Evolutionary conservation across 2,888 invertebrate species (phyloP).

Genomic region (Pheosia gnoma): DNA sequence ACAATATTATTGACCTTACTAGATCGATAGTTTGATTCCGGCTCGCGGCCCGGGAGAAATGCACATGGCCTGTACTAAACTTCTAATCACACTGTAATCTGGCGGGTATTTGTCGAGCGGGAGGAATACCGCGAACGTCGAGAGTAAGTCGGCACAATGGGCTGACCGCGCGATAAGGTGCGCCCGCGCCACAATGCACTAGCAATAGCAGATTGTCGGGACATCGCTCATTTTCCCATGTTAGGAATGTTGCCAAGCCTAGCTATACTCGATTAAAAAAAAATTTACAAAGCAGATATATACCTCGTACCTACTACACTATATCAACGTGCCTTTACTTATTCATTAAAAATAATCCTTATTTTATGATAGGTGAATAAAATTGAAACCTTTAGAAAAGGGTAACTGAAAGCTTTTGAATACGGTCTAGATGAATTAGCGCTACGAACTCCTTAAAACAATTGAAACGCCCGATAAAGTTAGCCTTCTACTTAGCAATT

Average conservation of each 20-base stretch:
- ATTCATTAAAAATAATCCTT: no score
- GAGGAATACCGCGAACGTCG: conserved; percentile 70
- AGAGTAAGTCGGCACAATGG: conserved; percentile 65
- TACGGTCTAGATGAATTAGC: conserved; percentile 41
- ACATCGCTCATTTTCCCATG: conserved; percentile 74
- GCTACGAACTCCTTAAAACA: conserved; percentile 52
- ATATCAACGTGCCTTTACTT: no score
- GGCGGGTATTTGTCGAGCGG: conserved; percentile 62
- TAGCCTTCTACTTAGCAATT: conserved; percentile 70
- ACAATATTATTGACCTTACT: conserved; percentile 34
- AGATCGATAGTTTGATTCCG: conserved; percentile 18
- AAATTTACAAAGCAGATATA: no score
- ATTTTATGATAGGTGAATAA: not conserved
- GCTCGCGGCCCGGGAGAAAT: conserved; percentile 27
- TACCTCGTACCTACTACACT: no score
- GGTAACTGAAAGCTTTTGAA: conserved; percentile 25
- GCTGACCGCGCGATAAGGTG: conserved; percentile 58
- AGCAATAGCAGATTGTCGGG: conserved; percentile 53
- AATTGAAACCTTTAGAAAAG: not conserved
- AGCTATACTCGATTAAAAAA: no score
- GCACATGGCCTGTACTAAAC: conserved; percentile 51
- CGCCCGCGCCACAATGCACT: conserved; percentile 40
- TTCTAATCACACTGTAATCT: conserved; percentile 70
- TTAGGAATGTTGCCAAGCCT: conserved; percentile 46
- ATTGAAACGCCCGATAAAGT: conserved; percentile 55